These are phyloP conservation scores for Crossoptilon crossoptilon DNA, from an alignment of 2,797 vertebrate species.

Conservation along the genomic window DNA sequence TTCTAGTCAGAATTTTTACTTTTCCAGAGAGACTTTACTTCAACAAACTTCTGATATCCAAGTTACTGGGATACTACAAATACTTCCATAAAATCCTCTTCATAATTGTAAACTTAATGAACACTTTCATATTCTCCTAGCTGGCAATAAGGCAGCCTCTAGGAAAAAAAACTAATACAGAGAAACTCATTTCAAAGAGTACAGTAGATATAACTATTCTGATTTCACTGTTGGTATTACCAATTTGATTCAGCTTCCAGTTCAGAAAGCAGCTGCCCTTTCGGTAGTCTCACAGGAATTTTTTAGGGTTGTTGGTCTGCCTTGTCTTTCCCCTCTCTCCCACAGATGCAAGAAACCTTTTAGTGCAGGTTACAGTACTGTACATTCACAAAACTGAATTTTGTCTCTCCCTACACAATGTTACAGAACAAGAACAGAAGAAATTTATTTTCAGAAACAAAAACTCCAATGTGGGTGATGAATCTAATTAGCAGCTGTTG, in stretches of 20 bases:
- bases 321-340: not conserved
- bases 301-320: conserved; percentile 46
- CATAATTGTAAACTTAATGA: not conserved
- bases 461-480: not conserved
- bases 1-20: not conserved
- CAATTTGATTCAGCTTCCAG: conserved; percentile 4
- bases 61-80: not conserved
- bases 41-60: not conserved
- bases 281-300: not conserved
- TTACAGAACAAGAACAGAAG: conserved; percentile 21
- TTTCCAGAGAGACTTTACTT: conserved; percentile 23
- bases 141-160: not conserved
- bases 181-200: not conserved
- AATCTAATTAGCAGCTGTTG: conserved; percentile 51
- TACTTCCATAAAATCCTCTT: not conserved
- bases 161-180: not conserved
- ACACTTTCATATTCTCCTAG: not conserved
- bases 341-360: conserved; percentile 15
- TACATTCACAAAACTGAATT: conserved; percentile 62
- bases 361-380: conserved; percentile 13
- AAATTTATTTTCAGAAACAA: conserved; percentile 38
- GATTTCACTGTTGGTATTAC: no score
- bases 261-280: conserved; percentile 44
- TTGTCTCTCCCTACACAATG: conserved; percentile 37
- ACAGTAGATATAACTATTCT: not conserved